A percentile compares a stretch with the other conserved stretches of the same genome.
These are phyloP conservation scores for Psix sp. DNA, from an alignment of 1,140 invertebrate species.

Conservation along the genomic window DNA sequence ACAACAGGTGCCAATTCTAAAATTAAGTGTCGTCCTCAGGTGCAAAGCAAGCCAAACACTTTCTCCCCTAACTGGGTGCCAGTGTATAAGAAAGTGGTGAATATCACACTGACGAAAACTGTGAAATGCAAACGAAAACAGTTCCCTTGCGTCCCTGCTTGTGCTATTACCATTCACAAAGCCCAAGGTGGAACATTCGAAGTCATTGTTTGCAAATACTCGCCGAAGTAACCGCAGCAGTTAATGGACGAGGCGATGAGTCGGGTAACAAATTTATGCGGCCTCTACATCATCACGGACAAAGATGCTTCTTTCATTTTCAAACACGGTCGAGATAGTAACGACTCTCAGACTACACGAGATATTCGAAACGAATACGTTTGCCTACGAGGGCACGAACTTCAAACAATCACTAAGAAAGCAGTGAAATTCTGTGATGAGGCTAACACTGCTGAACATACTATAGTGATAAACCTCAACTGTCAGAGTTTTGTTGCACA, in stretches of 20 bases:
- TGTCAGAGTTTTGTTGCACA: slow-evolving; percentile 3
- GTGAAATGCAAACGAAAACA: slow-evolving; percentile 1
- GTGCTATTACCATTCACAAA: not conserved
- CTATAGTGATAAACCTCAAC: slow-evolving; percentile 8
- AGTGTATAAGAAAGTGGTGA: not conserved
- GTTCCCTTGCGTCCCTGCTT: not conserved
- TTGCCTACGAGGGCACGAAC: not conserved
- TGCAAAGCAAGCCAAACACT: not conserved
- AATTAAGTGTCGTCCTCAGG: not conserved
- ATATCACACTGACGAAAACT: not conserved
- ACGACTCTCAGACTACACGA: not conserved
- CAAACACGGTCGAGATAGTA: slow-evolving; percentile 1
- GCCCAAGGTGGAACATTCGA: not conserved
- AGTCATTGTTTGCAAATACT: not conserved
- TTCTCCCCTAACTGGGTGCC: not conserved
- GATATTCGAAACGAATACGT: not conserved
- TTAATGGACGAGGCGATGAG: slow-evolving; percentile 43
- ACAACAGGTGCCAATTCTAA: not conserved
- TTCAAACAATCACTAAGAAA: not conserved
- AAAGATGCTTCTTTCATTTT: slow-evolving; percentile 14
- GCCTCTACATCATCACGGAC: slow-evolving; percentile 47
- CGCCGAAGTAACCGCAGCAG: slow-evolving; percentile 1
- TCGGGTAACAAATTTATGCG: slow-evolving; percentile 37
- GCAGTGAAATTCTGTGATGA: not conserved
- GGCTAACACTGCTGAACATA: not conserved